Evolutionary conservation across 2,113 vertebrate genomes (phyloP).

Genomic region (Ophiodon elongatus): DNA sequence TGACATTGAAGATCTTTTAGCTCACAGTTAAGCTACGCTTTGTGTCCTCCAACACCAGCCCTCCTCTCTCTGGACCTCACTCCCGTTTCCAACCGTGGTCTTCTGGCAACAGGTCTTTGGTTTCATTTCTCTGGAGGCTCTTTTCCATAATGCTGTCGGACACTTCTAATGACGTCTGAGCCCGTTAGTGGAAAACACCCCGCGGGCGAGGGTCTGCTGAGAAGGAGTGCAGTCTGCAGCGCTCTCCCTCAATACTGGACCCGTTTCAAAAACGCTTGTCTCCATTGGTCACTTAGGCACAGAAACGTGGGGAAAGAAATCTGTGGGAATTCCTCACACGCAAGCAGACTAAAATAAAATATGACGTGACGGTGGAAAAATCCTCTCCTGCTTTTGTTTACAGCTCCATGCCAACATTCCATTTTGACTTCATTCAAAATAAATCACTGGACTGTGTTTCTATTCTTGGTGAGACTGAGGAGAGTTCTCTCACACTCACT

Average conservation of each 20-base stretch:
- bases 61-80: too few relatives aligned
- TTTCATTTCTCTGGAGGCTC: too few relatives aligned
- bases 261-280: neutral
- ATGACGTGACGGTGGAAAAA: conserved; percentile 7
- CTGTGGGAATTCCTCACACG: conserved; percentile 9
- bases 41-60: too few relatives aligned
- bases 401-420: neutral
- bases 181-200: neutral
- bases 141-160: neutral
- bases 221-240: neutral
- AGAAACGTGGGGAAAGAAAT: neutral
- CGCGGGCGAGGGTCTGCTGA: neutral
- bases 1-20: neutral
- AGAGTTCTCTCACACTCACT: too few relatives aligned
- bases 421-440: neutral
- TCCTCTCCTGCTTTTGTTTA: neutral
- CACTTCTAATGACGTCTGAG: neutral
- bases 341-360: conserved; percentile 11
- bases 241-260: neutral
- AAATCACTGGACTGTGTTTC: neutral
- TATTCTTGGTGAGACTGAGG: neutral
- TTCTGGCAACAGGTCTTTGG: too few relatives aligned
- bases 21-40: neutral
- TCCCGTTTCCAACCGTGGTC: too few relatives aligned
- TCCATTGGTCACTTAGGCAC: too few relatives aligned